Evolutionary conservation across 2,888 invertebrate genomes (phyloP).

Genomic region (Pegoplata infirma): DNA sequence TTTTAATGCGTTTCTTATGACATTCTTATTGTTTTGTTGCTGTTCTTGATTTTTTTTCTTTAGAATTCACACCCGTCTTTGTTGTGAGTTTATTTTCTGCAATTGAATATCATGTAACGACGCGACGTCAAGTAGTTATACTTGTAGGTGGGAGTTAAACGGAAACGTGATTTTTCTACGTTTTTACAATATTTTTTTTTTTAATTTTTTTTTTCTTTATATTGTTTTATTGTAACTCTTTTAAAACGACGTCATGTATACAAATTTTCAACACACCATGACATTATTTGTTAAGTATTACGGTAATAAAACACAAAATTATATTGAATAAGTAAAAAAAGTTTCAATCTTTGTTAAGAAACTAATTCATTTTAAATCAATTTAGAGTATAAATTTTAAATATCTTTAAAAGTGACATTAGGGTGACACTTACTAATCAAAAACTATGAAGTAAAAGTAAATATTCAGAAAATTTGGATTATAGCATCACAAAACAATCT

Average conservation of each 20-base stretch:
- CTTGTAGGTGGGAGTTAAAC: slow-evolving; percentile 32
- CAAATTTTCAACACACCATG: slow-evolving; percentile 16
- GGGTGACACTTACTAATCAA: background rate
- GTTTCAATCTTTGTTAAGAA: background rate
- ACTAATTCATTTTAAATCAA: slow-evolving; percentile 17
- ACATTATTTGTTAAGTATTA: slow-evolving; percentile 27
- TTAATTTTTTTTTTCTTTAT: background rate
- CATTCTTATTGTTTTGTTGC: slow-evolving; percentile 14
- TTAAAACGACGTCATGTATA: background rate
- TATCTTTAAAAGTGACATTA: background rate
- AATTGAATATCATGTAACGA: background rate
- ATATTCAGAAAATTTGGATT: too few relatives aligned
- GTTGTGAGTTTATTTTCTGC: background rate
- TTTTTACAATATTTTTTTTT: slow-evolving; percentile 25
- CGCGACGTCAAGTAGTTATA: background rate
- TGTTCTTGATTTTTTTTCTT: slow-evolving; percentile 13
- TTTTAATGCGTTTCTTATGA: slow-evolving; percentile 18
- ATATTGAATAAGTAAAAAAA: slow-evolving; percentile 19
- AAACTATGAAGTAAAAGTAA: too few relatives aligned
- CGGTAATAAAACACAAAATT: slow-evolving; percentile 32
- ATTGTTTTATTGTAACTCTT: slow-evolving; percentile 30
- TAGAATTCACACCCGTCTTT: slow-evolving; percentile 7
- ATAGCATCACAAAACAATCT: too few relatives aligned
- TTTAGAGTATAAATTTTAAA: background rate
- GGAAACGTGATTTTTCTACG: slow-evolving; percentile 44